phyloP scores from a whole-genome alignment of 2,888 invertebrate genomes.

The Elysia crispata region DNA sequence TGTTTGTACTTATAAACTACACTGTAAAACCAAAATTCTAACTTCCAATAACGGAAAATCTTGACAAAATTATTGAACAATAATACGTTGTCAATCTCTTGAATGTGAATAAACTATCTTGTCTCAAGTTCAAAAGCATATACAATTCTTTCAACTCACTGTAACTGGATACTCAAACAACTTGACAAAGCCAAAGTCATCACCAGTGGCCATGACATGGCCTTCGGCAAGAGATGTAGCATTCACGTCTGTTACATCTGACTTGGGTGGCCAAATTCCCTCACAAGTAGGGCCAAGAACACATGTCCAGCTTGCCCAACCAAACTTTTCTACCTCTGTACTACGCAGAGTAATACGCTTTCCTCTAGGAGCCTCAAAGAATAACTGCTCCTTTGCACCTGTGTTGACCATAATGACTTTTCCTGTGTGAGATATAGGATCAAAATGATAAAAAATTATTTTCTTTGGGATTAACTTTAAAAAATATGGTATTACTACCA shows the following conservation, averaged over 20 bases:
- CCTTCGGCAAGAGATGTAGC: conserved; percentile 74
- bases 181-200: conserved; percentile 79
- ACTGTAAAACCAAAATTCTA: too few relatives aligned
- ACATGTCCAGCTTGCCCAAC: conserved; percentile 77
- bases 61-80: too few relatives aligned
- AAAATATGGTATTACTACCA: too few relatives aligned
- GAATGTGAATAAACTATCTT: too few relatives aligned
- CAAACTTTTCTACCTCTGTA: conserved; percentile 73
- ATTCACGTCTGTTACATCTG: conserved; percentile 79
- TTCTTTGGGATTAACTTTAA: neutral
- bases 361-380: conserved; percentile 78
- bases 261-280: conserved; percentile 78
- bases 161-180: conserved; percentile 77
- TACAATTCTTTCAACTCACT: conserved; percentile 60
- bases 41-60: too few relatives aligned
- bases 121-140: too few relatives aligned
- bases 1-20: too few relatives aligned
- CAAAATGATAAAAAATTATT: neutral
- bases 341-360: conserved; percentile 73
- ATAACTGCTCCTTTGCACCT: conserved; percentile 77
- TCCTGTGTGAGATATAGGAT: conserved; percentile 59
- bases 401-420: conserved; percentile 76
- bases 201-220: conserved; percentile 76
- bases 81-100: too few relatives aligned
- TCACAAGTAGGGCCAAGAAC: conserved; percentile 76